Conservation (phyloP, 2,797 vertebrate genomes). For the Glossophaga mutica region DNA sequence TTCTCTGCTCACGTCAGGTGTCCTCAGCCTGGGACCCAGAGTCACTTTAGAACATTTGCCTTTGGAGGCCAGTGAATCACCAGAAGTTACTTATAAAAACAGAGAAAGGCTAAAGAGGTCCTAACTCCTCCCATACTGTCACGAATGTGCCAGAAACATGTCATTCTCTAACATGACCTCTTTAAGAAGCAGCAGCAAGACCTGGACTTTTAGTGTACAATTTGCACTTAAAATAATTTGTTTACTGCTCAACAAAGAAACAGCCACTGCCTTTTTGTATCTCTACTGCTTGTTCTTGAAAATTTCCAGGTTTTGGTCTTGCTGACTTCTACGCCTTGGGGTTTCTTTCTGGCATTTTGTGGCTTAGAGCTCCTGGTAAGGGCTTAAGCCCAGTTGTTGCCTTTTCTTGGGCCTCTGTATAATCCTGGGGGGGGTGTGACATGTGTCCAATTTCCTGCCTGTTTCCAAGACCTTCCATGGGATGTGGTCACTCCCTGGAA, state of each 20-base stretch:
- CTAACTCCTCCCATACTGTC: background rate
- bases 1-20: background rate
- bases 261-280: background rate
- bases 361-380: background rate
- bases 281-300: background rate
- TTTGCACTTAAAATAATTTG: background rate
- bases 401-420: background rate
- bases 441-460: background rate
- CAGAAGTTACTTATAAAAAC: background rate
- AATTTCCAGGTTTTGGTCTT: background rate
- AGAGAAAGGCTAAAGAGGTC: background rate
- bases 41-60: background rate
- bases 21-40: background rate
- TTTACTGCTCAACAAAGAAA: background rate
- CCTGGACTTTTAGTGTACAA: background rate
- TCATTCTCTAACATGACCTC: background rate
- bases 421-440: fast-evolving
- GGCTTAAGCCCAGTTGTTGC: background rate
- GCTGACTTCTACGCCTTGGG: background rate
- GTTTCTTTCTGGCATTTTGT: background rate
- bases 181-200: background rate
- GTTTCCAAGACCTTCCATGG: background rate
- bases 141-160: background rate
- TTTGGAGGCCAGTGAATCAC: background rate
- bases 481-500: background rate